Evolutionary conservation across 2,888 invertebrate species (phyloP).

Genomic region (Coleophora deauratella): DNA sequence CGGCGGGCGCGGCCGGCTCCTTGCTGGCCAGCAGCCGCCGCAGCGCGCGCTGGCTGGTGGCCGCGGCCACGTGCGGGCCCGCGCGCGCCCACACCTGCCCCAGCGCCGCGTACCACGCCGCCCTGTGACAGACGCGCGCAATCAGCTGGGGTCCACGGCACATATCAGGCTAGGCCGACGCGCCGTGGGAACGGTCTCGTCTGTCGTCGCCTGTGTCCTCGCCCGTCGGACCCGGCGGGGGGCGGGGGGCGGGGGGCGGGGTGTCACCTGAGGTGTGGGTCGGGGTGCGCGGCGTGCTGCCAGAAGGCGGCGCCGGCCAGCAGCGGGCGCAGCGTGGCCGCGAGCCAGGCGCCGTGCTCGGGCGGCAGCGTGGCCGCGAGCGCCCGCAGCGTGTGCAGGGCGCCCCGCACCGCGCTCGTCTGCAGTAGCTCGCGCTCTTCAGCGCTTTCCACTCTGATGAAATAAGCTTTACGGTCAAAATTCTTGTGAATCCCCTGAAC

Average conservation of each 20-base stretch:
- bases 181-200: too few species aligned
- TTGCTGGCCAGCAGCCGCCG: constrained; percentile 17
- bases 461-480: too few species aligned
- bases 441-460: constrained; percentile 30
- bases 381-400: too few species aligned
- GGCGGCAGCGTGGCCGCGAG: too few species aligned
- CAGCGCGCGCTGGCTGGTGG: constrained; percentile 70
- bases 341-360: constrained; percentile 70
- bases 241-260: too few species aligned
- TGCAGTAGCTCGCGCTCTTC: constrained; percentile 32
- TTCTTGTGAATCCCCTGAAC: too few species aligned
- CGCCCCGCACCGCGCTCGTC: too few species aligned
- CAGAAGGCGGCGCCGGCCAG: constrained; percentile 79
- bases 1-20: constrained; percentile 20
- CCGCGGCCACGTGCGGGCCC: too few species aligned
- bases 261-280: constrained; percentile 30
- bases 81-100: constrained; percentile 74
- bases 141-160: too few species aligned
- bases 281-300: constrained; percentile 77
- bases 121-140: constrained; percentile 40
- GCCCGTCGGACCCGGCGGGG: too few species aligned
- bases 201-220: too few species aligned
- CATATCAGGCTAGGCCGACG: too few species aligned
- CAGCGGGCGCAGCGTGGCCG: constrained; percentile 67
- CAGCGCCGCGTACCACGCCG: constrained; percentile 81